Base-by-base conservation (phyloP, 2,113 vertebrate genomes). In the Sminthopsis crassicaudata region DNA sequence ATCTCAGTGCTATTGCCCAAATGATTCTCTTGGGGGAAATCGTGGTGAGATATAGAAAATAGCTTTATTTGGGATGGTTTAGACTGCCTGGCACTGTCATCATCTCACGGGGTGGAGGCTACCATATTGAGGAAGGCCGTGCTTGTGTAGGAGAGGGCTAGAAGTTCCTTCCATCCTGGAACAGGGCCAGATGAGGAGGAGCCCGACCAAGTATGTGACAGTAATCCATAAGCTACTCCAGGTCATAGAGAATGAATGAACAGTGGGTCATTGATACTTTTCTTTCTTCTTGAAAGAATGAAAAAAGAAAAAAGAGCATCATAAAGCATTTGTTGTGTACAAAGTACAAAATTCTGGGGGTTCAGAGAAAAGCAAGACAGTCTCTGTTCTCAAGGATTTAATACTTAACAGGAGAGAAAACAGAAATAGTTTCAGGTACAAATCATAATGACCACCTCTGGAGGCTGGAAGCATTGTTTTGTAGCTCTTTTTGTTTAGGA, bases 261-360 rank as follows among this genome's bases (percentile, higher is more conserved):
- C 10, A 14, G 16, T n/a, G 36, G 36, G 6, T 16, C 16, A 7
- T 5, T 9, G 19, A 42, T 42, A 19, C n/a, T 84, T 84, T 84
- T 42, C 6, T 84, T 84, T 42, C 6, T 84, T 8, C 22, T 84
- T 42, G n/a, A 84, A 84, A 42, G 19, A 42, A 84, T n/a, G 19
- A 42, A 42, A 22, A 19, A 57, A 76, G 19, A 16, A 76, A 84
- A 84, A 5, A 54, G 23, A 54, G 7, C 1, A 42, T 22, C 67
- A 84, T 42, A 7, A 23, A 0, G 14, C 14, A 67, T 24, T 36
- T 19, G 2, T 36, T 76, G 2, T 19, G 0, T n/a, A 1, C 5
- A 76, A 76, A n/a, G 5, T 36, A 1, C 14, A 8, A 11, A 8
- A 10, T 22, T 1, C n/a, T 84, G n/a, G n/a, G 19, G n/a, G 23